Base-by-base conservation (phyloP, 2,888 invertebrate genomes). In the Acanthosepion lycidas region DNA sequence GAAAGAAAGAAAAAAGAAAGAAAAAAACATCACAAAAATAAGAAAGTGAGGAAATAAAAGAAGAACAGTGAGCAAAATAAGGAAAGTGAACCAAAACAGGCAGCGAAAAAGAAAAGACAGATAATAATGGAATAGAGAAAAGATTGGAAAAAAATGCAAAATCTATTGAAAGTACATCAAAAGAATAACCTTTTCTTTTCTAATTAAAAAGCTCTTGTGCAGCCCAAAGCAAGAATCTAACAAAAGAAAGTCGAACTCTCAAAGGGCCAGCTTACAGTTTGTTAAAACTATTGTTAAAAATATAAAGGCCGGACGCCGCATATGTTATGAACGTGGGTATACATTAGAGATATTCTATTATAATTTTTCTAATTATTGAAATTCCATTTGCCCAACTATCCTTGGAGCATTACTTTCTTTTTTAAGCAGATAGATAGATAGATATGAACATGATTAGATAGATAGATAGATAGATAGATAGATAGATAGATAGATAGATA, bases 141-240 rank as follows among this genome's bases (percentile, higher is more conserved):
- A 78, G n/a, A 78, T 15, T n/a, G 1, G 78, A 78, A 33, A 33
- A n/a, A n/a, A 33, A 78, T 5, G 78, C n/a, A 15, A 78, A 78
- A n/a, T 78, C 78, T 78, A 78, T 78, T 78, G 78, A 78, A 78
- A 78, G 15, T n/a, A 78, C n/a, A 78, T n/a, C 78, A 78, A 78
- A 78, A 78, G 78, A n/a, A 64, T 4, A 78, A 78, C 15, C n/a
- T 78, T 78, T 78, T 33, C 78, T 78, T 78, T n/a, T 78, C 78
- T 78, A 78, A 78, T 78, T 78, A 78, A 78, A 78, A 78, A 78
- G 78, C 78, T 78, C 78, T 78, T 78, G 12, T n/a, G 78, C n/a
- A n/a, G 78, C n/a, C 78, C n/a, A 78, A 78, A 78, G 78, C 78
- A n/a, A 78, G 78, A 78, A 33, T n/a, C 78, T 78, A 15, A 78